These are phyloP conservation scores for Corvus moneduloides DNA, from an alignment of 2,113 vertebrate genomes.

Conservation along the genomic window DNA sequence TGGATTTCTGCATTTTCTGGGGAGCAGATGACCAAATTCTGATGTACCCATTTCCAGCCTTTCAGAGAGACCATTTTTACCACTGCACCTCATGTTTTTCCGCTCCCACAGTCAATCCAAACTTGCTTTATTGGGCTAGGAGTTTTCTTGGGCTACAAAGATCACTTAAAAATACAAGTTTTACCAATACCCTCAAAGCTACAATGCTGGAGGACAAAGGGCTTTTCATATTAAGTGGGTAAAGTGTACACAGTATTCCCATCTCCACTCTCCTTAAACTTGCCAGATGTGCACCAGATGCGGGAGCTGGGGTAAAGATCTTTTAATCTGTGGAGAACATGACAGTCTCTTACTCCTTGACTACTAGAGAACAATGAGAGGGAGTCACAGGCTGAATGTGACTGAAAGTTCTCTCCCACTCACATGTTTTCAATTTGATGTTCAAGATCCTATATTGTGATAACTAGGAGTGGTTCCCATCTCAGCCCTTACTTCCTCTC, in stretches of 20 bases:
- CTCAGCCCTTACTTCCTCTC: neutral
- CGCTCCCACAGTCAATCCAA: neutral
- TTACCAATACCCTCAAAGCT: neutral
- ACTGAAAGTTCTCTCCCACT: neutral
- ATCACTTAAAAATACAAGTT: neutral
- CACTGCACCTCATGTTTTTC: neutral
- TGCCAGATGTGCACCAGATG: neutral
- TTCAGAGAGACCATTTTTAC: neutral
- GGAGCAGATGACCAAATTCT: neutral
- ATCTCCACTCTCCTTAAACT: neutral
- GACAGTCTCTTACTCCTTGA: neutral
- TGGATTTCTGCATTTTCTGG: neutral
- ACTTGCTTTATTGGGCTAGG: neutral
- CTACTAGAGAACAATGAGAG: neutral
- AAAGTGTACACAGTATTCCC: neutral
- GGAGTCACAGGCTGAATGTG: neutral
- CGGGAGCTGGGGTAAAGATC: neutral
- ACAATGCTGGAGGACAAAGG: neutral
- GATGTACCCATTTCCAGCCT: neutral
- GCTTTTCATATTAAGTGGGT: neutral
- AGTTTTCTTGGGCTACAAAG: neutral
- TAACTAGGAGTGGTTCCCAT: neutral
- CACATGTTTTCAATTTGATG: neutral
- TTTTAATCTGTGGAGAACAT: neutral
- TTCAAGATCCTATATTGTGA: neutral